Evolutionary conservation across 2,888 invertebrate genomes (phyloP), one percentile per base, ranked within the genome.

Genomic region (Odontothrips loti): DNA sequence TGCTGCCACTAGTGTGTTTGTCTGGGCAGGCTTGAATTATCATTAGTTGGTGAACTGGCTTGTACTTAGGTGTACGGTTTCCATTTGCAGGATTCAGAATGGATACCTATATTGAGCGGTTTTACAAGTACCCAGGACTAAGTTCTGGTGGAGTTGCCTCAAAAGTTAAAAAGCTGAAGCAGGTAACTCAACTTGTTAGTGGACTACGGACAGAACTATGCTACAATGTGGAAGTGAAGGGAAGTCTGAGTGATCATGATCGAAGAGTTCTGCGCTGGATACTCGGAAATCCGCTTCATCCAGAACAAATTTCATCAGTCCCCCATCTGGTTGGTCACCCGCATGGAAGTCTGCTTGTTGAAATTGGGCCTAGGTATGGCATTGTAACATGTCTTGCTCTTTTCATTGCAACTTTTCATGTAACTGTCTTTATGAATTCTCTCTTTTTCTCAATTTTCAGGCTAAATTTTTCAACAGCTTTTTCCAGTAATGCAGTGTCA

Each of bases 401-500:
- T 80, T 80, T 47, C 29, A n/a, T 80, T 80, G 79, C 81, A 79
- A 78, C 11, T 80, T 43, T 78, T 80, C 29, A 20, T 80, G n/a
- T 6, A 79, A 58, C 79, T 48, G 20, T 80, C 20, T 58, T 17
- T 48, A 15, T 34, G 47, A 79, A 51, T 34, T 80, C 51, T 51
- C 58, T 48, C 48, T 23, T n/a, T 12, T 75, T 75, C 34, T 43
- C 2, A 4, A 6, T 85, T 87, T 88, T 84, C 86, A 93, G 97
- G 84, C 93, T 97, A 85, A 96, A 97, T 88, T 98, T 98, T 87
- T 97, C 96, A 23, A 98, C 98, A 68, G 94, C 99, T 0, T 96
- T 96, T 87, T 98, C 97, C 0, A 98, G 97, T 84, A 99, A 99
- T 88, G 96, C 97, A 47, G 95, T 98, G 0, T 96, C 97, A 81